Evolutionary conservation across 1,140 invertebrate genomes (phyloP).

Genomic region (Rhysida immarginata): DNA sequence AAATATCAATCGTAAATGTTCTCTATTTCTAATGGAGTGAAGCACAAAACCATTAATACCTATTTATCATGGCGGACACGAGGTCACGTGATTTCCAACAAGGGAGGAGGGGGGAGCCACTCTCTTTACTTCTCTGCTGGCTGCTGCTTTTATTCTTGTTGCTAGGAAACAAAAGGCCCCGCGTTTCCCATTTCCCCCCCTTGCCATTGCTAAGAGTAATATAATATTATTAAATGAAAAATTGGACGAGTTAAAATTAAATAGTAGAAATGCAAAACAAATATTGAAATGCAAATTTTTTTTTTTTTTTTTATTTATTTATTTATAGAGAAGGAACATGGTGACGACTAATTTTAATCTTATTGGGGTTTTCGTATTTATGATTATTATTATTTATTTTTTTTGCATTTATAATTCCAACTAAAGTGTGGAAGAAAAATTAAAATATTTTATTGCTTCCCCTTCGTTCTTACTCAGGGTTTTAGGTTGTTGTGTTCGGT

Average conservation of each 20-base stretch:
- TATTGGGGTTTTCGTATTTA: no score
- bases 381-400: no score
- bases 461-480: background rate
- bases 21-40: background rate
- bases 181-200: background rate
- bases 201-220: background rate
- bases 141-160: background rate
- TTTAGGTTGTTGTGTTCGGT: background rate
- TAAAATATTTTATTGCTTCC: background rate
- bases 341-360: background rate
- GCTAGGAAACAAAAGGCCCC: conserved; percentile 1
- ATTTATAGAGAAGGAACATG: background rate
- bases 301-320: background rate
- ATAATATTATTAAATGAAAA: background rate
- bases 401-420: no score
- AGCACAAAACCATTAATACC: background rate
- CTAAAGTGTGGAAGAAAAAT: background rate
- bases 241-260: background rate
- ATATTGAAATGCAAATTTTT: background rate
- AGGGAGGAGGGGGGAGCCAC: no score
- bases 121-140: no score
- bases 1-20: background rate
- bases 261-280: background rate
- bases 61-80: background rate
- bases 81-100: background rate